Evolutionary conservation across 2,888 invertebrate species (phyloP).

Genomic region (Tachina fera): DNA sequence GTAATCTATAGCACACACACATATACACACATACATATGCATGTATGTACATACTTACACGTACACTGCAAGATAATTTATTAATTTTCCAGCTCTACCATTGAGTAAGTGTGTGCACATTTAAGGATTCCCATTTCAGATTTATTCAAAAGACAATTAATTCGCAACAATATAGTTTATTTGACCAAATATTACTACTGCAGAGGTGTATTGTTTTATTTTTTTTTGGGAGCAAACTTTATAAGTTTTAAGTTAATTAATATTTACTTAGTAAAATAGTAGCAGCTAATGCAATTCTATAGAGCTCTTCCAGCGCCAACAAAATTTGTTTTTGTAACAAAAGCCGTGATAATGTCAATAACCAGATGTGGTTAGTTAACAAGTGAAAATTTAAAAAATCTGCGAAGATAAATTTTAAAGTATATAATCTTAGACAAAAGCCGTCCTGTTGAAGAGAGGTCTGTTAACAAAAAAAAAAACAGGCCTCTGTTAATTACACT

Average conservation of each 20-base stretch:
- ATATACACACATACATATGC: not conserved
- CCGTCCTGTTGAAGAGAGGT: too few relatives aligned
- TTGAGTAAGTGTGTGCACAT: not conserved
- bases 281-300: not conserved
- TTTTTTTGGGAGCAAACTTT: not conserved
- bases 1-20: constrained; percentile 1
- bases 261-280: constrained; percentile 3
- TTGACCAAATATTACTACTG: constrained; percentile 34
- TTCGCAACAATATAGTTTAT: constrained; percentile 23
- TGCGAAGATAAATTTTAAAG: too few relatives aligned
- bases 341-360: too few relatives aligned
- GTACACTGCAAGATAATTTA: constrained; percentile 16
- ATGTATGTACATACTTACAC: not conserved
- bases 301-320: too few relatives aligned
- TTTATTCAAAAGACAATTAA: constrained; percentile 44
- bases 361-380: too few relatives aligned
- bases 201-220: not conserved
- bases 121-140: not conserved
- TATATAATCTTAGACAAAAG: too few relatives aligned
- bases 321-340: too few relatives aligned
- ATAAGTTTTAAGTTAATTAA: not conserved
- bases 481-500: too few relatives aligned
- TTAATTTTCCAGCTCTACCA: constrained; percentile 32
- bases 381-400: too few relatives aligned
- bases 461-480: too few relatives aligned